A percentile compares a stretch with the other conserved stretches of the same genome.
phyloP scores from a whole-genome alignment of 2,797 vertebrate genomes.

The Sebastes aleutianus region DNA sequence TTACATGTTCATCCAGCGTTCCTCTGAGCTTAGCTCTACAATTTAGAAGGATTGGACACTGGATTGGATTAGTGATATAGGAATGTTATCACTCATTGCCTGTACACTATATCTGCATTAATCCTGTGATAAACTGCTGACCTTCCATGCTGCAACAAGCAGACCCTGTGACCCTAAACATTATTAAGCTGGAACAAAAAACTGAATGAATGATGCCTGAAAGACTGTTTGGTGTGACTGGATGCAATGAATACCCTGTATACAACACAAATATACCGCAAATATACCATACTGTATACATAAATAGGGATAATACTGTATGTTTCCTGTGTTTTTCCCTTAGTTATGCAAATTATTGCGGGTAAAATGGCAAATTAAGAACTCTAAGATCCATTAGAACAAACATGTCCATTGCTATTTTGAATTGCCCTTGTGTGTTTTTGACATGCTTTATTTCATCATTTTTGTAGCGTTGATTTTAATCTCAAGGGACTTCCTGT shows the following conservation, averaged over 20 bases:
- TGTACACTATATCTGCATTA: not conserved
- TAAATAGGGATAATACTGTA: not conserved
- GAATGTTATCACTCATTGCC: not conserved
- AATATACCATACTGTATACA: not conserved
- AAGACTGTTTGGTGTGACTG: not conserved
- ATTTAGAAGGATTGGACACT: not conserved
- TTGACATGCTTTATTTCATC: no score
- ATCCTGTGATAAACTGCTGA: conserved; percentile 3
- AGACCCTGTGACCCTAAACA: not conserved
- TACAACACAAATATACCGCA: not conserved
- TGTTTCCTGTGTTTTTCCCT: not conserved
- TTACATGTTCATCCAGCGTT: not conserved
- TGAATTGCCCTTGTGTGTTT: no score
- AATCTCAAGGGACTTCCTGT: no score
- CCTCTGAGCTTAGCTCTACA: not conserved
- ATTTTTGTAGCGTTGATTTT: no score
- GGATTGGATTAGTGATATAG: not conserved
- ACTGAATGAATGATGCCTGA: not conserved
- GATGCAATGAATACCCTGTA: not conserved
- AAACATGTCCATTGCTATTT: no score
- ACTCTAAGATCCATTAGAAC: no score
- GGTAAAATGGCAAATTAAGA: not conserved
- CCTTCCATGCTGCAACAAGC: not conserved
- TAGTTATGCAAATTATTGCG: not conserved
- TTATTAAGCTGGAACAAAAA: not conserved